phyloP scores from a whole-genome alignment of 2,888 invertebrate species.

The Blomia tropicalis region DNA sequence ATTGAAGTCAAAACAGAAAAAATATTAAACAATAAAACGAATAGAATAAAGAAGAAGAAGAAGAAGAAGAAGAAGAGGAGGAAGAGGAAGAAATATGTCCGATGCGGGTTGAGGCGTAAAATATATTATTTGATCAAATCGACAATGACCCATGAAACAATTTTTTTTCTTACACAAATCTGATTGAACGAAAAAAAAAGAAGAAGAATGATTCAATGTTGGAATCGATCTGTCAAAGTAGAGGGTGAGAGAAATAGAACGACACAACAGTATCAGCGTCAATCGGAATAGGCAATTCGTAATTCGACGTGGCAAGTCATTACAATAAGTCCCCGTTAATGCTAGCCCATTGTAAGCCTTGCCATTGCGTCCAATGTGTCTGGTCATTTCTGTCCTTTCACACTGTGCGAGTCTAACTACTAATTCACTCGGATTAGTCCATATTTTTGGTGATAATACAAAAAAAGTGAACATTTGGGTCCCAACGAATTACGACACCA shows the following conservation, averaged over 20 bases:
- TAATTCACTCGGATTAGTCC: conserved; percentile 7
- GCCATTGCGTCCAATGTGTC: not conserved
- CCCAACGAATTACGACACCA: not conserved
- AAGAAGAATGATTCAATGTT: too few species aligned
- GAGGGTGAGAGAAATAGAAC: too few species aligned
- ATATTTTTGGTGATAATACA: not conserved
- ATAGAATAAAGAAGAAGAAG: too few species aligned
- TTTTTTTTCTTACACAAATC: too few species aligned
- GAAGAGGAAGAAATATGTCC: too few species aligned
- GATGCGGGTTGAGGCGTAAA: too few species aligned
- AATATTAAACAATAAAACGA: too few species aligned
- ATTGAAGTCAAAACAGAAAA: too few species aligned
- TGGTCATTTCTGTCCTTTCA: not conserved
- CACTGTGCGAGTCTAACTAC: not conserved
- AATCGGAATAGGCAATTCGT: not conserved
- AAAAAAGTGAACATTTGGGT: not conserved
- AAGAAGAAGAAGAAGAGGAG: too few species aligned
- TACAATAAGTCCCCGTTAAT: not conserved
- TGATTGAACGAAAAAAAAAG: too few species aligned
- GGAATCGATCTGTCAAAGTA: not conserved
- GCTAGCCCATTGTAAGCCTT: not conserved
- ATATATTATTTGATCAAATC: too few species aligned
- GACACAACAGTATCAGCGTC: not conserved
- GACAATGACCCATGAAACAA: too few species aligned
- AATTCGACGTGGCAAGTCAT: not conserved